These are phyloP conservation scores for Agriopis aurantiaria DNA, from an alignment of 2,888 invertebrate species.

Conservation along the genomic window DNA sequence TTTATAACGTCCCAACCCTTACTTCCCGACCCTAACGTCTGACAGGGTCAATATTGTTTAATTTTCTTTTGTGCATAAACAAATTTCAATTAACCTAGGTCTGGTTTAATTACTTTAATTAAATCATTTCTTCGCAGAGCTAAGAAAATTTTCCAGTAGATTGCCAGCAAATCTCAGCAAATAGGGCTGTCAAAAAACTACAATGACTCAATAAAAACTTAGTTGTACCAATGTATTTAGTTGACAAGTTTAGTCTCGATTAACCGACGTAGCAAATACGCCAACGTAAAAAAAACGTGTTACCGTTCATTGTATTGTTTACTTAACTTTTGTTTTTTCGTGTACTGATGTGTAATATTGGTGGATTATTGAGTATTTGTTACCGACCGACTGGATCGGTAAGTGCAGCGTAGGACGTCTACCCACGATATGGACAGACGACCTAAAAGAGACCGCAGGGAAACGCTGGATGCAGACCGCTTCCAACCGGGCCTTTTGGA, in stretches of 20 bases:
- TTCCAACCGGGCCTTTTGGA: no score
- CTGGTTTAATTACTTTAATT: constrained; percentile 80
- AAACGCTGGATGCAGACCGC: no score
- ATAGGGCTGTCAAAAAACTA: constrained; percentile 60
- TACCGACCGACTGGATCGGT: no score
- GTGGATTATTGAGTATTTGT: no score
- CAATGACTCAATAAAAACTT: not conserved
- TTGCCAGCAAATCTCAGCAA: constrained; percentile 54
- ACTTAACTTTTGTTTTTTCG: no score
- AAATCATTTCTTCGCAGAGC: constrained; percentile 70
- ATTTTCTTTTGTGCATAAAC: constrained; percentile 68
- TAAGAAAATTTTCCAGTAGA: constrained; percentile 60
- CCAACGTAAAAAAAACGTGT: no score
- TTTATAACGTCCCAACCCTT: constrained; percentile 56
- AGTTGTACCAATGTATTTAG: not conserved
- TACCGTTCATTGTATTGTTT: no score
- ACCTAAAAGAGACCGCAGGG: no score
- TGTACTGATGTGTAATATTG: no score
- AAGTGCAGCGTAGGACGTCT: no score
- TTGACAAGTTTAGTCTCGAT: not conserved
- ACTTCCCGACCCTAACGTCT: constrained; percentile 55
- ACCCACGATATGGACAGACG: no score
- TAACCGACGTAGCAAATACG: no score
- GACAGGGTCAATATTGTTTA: constrained; percentile 68
- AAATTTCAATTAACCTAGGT: constrained; percentile 79